phyloP scores from a whole-genome alignment of 2,113 vertebrate species.

The Hemiscyllium ocellatum region DNA sequence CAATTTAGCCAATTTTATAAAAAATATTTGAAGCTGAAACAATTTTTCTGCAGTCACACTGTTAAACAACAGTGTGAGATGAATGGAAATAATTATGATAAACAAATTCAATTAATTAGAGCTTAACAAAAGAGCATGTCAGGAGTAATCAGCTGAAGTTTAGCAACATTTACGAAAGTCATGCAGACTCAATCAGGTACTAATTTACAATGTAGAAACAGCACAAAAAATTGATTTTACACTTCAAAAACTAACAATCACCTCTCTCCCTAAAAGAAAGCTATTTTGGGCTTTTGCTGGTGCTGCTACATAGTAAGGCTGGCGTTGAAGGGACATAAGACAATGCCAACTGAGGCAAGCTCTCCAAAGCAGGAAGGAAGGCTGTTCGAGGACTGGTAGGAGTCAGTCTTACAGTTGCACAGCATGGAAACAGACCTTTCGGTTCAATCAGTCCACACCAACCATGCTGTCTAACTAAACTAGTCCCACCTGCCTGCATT shows the following conservation, averaged over 20 bases:
- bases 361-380: no score
- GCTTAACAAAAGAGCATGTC: neutral
- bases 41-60: neutral
- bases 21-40: neutral
- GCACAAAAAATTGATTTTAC: neutral
- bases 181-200: neutral
- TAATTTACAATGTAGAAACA: neutral
- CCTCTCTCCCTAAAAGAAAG: neutral
- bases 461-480: no score
- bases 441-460: no score
- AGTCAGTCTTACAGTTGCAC: no score
- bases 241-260: neutral
- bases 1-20: neutral
- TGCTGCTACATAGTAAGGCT: neutral
- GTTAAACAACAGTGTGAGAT: neutral
- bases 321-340: no score
- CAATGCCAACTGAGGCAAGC: no score
- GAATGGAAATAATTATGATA: neutral
- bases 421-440: no score
- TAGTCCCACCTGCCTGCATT: no score
- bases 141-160: neutral
- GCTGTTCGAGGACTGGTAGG: no score
- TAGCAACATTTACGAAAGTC: neutral
- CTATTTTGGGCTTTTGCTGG: neutral
- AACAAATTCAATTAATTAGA: neutral